Evolutionary conservation across 2,113 vertebrate genomes (phyloP), one percentile per base, ranked within the genome.

Genomic region (Cololabis saira): DNA sequence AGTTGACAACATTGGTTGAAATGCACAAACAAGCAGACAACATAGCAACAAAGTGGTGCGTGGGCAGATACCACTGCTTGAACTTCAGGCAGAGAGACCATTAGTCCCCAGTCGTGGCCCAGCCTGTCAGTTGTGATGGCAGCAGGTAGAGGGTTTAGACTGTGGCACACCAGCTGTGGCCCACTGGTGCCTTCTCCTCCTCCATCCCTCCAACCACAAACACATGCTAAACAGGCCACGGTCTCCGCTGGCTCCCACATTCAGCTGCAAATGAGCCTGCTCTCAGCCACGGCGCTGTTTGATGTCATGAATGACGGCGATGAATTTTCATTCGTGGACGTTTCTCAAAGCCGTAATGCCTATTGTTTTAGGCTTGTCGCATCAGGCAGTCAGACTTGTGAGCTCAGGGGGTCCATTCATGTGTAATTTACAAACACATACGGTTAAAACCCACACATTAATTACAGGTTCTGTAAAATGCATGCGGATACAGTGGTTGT

Each of bases 181-280:
- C 84, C 59, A 85, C 85, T 91, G 78, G 88, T 86, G 83, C 87
- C 84, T 90, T 90, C 81, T 93, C 86, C 68, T 93, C 87, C 70
- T 90, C 83, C 71, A 78, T 89, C 88, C 84, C 85, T 90, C 82
- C 74, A 87, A 60, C 72, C 73, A 85, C 79, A 94, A 94, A 94
- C 77, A 85, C 82, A 93, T 94, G 93, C 90, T 95, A 95, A 94
- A 94, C 90, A 92, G 86, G 80, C 70, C 86, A 70, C 74, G 71
- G 88, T 93, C 93, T 91, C 83, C 78, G 50, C 81, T 71, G 71
- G 89, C 89, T 90, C 89, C 87, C 17, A 86, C 67, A 94, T 96
- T 96, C 63, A 94, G 76, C 94, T 95, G 93, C 92, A 95, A 95
- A 95, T 96, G 89, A 96, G 91, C 54, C 71, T 22, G 72, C 67